phyloP scores from a whole-genome alignment of 2,888 invertebrate genomes.

The Slavum lentiscoides region DNA sequence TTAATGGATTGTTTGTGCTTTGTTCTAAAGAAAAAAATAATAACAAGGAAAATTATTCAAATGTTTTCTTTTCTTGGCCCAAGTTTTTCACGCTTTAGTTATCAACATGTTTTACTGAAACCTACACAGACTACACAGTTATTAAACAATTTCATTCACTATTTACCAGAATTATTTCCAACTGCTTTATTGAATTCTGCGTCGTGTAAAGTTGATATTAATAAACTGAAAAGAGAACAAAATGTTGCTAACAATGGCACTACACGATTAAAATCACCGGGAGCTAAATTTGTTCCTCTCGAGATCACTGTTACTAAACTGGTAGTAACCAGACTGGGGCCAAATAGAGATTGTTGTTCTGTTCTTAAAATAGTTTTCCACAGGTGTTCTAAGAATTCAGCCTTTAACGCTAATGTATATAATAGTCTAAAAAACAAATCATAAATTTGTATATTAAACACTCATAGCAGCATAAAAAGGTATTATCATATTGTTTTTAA shows the following conservation, averaged over 20 bases:
- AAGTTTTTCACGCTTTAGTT: too few species aligned
- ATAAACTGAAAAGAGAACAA: slow-evolving; percentile 77
- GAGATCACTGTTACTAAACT: slow-evolving; percentile 70
- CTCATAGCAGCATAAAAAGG: too few species aligned
- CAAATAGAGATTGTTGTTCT: slow-evolving; percentile 62
- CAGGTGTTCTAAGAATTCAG: slow-evolving; percentile 73
- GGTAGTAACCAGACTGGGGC: slow-evolving; percentile 61
- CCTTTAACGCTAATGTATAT: slow-evolving; percentile 79
- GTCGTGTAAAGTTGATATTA: slow-evolving; percentile 83
- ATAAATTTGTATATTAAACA: not conserved
- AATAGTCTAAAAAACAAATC: slow-evolving; percentile 64
- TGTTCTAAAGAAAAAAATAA: slow-evolving; percentile 31
- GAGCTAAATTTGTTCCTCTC: slow-evolving; percentile 67
- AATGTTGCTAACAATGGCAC: slow-evolving; percentile 81
- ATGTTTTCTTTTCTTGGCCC: not conserved
- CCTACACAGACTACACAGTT: not conserved
- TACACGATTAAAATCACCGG: slow-evolving; percentile 69
- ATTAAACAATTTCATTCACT: not conserved
- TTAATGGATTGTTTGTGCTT: slow-evolving; percentile 60
- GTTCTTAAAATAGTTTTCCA: slow-evolving; percentile 67
- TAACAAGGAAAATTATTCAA: not conserved
- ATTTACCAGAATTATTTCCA: slow-evolving; percentile 58
- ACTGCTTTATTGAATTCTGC: slow-evolving; percentile 74
- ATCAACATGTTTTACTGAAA: not conserved
- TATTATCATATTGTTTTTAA: too few species aligned